Evolutionary conservation across 2,113 vertebrate species (phyloP).

Genomic region (Potamarius usumacintae): DNA sequence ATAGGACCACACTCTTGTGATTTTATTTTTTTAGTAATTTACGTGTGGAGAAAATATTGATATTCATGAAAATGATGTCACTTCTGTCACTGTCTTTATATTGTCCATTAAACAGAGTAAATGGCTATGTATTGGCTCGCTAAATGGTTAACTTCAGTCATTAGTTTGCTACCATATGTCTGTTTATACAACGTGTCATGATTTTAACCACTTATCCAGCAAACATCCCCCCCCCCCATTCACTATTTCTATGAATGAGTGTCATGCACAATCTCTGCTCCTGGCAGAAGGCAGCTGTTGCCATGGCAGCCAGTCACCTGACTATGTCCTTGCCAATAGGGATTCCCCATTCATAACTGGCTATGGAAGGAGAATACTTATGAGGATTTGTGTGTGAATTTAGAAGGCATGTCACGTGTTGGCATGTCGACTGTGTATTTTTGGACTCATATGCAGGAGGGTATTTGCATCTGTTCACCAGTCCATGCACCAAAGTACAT

Average conservation of each 20-base stretch:
- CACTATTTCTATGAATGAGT: conserved; percentile 27
- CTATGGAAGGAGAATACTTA: conserved; percentile 37
- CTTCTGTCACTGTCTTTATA: neutral
- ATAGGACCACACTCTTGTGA: no score
- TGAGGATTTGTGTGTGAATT: conserved; percentile 11
- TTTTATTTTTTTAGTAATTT: neutral
- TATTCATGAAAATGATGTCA: neutral
- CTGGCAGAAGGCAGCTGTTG: conserved; percentile 53
- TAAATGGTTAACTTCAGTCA: neutral
- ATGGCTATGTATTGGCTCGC: neutral
- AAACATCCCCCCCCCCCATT: neutral
- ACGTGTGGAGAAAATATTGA: neutral
- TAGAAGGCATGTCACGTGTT: neutral
- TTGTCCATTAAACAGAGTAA: neutral
- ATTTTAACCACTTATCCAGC: neutral
- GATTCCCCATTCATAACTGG: conserved; percentile 56
- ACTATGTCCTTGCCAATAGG: conserved; percentile 59
- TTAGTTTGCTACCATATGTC: neutral
- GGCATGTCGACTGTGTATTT: neutral
- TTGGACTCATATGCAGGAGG: neutral
- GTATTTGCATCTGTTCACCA: neutral
- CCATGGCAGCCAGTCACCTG: conserved; percentile 60
- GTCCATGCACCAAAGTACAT: neutral
- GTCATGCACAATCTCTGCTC: conserved; percentile 46
- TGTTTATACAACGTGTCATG: neutral